Evolutionary conservation across 2,113 vertebrate species (phyloP), one percentile per base, ranked within the genome.

Genomic region (Triplophysa rosa): DNA sequence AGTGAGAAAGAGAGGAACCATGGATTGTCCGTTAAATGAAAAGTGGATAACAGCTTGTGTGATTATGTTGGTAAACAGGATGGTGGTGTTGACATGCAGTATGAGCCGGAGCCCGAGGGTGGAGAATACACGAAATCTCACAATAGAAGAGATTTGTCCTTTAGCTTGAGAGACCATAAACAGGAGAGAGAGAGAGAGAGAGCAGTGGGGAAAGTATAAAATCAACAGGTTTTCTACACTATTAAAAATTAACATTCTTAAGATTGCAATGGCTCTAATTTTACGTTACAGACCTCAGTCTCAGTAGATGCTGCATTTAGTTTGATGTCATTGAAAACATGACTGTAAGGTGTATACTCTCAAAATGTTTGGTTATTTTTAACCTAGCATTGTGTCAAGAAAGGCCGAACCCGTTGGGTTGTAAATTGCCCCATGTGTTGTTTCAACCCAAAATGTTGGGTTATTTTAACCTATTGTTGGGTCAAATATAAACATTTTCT

Each of bases 31-130:
- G 79, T 84, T 84, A 78, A 81, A 81, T 78, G 74, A 79, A 73
- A 84, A 84, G 76, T 80, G 70, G 83, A 82, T 81, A 84, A 82
- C 79, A 84, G 79, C 75, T 70, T 79, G 83, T 79, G 77, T 80
- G 75, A 79, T 81, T 81, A 78, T 68, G 75, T 67, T 72, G 76
- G 79, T 79, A 76, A 83, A 83, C 72, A 64, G 77, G 75, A 54
- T 67, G 68, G 68, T 73, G 80, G 8, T 76, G 82, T 84, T 88
- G 87, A 81, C 85, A 73, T 79, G 77, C 13, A 3, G 76, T 76
- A 69, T 78, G 61, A 76, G 23, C 62, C 61, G 49, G 79, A 67
- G 74, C 67, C 73, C 69, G 29, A 74, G 88, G 85, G 83, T 72
- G 82, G 81, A 87, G 81, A 79, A 71, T 79, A 81, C 82, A 84